Evolutionary conservation across 2,113 vertebrate species (phyloP).

Genomic region (Chionis minor): DNA sequence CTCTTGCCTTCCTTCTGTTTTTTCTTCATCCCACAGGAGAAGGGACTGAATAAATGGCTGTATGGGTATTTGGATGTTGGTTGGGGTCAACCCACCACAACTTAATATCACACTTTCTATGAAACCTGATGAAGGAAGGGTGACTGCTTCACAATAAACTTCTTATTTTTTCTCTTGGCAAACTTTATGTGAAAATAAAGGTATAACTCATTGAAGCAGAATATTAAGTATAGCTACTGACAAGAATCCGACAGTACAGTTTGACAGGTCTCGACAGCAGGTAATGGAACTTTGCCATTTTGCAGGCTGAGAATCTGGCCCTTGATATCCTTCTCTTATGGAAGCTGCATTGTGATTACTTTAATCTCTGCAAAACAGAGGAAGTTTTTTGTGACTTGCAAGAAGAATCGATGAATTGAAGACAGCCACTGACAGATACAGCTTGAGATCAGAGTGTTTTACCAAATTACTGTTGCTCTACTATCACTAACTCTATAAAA

Average conservation of each 20-base stretch:
- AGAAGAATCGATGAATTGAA: not conserved
- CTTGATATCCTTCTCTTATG: not conserved
- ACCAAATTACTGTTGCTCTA: not conserved
- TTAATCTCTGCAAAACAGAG: not conserved
- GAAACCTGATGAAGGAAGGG: not conserved
- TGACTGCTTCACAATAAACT: not conserved
- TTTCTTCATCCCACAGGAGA: not conserved
- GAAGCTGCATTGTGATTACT: not conserved
- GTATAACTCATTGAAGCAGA: not conserved
- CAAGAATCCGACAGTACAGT: not conserved
- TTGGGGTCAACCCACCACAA: not conserved
- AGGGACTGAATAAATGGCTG: not conserved
- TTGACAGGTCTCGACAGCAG: not conserved
- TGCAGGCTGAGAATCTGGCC: not conserved
- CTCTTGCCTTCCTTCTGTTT: not conserved
- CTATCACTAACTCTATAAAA: not conserved
- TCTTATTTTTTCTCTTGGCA: not conserved
- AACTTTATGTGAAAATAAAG: not conserved
- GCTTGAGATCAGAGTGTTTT: constrained; percentile 4
- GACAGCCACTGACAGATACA: not conserved
- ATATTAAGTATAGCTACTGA: not conserved
- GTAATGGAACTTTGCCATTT: not conserved
- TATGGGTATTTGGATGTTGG: not conserved
- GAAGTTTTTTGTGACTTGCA: not conserved
- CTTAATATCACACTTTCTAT: not conserved